Evolutionary conservation across 2,113 vertebrate genomes (phyloP).

Genomic region (Proteles cristata): DNA sequence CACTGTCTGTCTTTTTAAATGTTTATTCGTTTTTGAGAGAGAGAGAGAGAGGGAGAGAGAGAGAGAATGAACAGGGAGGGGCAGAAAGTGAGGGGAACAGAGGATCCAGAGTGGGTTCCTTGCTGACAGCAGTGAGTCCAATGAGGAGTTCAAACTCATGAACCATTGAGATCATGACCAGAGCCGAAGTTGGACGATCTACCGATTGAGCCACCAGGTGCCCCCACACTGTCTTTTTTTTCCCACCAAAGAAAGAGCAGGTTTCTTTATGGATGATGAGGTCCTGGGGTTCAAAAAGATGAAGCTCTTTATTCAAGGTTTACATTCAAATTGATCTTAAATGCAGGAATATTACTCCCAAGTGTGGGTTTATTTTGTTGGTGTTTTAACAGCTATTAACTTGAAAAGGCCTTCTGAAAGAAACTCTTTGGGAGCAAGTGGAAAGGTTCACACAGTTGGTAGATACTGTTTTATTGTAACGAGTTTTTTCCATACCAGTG

Average conservation of each 20-base stretch:
- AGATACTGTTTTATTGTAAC: slow-evolving; percentile 47
- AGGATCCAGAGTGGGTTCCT: too few species aligned
- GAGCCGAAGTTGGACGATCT: too few species aligned
- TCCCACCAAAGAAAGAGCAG: not conserved
- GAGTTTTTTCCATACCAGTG: not conserved
- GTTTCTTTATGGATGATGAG: not conserved
- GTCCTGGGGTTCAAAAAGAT: not conserved
- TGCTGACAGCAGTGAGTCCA: too few species aligned
- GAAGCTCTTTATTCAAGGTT: not conserved
- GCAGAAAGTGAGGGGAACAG: too few species aligned
- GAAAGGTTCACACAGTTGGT: slow-evolving; percentile 28
- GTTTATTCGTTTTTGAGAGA: too few species aligned
- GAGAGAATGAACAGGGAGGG: too few species aligned
- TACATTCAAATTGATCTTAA: slow-evolving; percentile 11
- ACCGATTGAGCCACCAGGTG: too few species aligned
- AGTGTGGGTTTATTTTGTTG: not conserved
- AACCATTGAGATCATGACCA: too few species aligned
- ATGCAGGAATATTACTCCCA: not conserved
- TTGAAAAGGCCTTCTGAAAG: slow-evolving; percentile 51
- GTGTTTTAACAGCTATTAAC: not conserved
- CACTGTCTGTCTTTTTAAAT: too few species aligned
- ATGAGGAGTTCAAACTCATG: too few species aligned
- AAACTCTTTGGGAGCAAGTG: not conserved
- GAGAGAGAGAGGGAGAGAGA: too few species aligned
- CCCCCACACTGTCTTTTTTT: not conserved